Evolutionary conservation across 2,888 invertebrate genomes (phyloP).

Genomic region (Drymonia ruficornis): DNA sequence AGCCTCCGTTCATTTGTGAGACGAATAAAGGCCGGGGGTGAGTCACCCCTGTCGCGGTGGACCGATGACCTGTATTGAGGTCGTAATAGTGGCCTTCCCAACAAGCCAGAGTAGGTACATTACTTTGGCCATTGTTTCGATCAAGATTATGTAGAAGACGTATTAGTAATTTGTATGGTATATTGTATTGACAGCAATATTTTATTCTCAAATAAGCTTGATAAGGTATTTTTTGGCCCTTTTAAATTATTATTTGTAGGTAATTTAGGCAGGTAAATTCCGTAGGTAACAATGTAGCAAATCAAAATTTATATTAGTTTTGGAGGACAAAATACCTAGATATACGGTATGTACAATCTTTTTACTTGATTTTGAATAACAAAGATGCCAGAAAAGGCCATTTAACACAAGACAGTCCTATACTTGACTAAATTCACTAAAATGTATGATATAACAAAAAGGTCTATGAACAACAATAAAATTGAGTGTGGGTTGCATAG

Average conservation of each 20-base stretch:
- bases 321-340: too few relatives aligned
- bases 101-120: conserved; percentile 31
- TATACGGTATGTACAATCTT: too few relatives aligned
- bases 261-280: too few relatives aligned
- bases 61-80: conserved; percentile 37
- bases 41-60: conserved; percentile 34
- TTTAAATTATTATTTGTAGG: not conserved
- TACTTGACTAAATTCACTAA: too few relatives aligned
- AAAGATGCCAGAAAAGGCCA: too few relatives aligned
- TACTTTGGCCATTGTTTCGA: conserved; percentile 25
- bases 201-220: not conserved
- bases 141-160: not conserved
- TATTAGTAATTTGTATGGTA: too few relatives aligned
- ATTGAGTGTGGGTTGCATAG: too few relatives aligned
- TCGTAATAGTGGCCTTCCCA: conserved; percentile 42
- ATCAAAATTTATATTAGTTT: not conserved
- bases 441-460: too few relatives aligned
- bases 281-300: not conserved
- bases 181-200: too few relatives aligned
- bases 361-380: too few relatives aligned
- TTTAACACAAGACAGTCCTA: too few relatives aligned
- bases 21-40: conserved; percentile 33
- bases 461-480: too few relatives aligned
- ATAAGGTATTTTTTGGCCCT: not conserved
- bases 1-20: conserved; percentile 30